Base-by-base conservation (phyloP, 2,113 vertebrate genomes). In the Oxygymnocypris stewartii region DNA sequence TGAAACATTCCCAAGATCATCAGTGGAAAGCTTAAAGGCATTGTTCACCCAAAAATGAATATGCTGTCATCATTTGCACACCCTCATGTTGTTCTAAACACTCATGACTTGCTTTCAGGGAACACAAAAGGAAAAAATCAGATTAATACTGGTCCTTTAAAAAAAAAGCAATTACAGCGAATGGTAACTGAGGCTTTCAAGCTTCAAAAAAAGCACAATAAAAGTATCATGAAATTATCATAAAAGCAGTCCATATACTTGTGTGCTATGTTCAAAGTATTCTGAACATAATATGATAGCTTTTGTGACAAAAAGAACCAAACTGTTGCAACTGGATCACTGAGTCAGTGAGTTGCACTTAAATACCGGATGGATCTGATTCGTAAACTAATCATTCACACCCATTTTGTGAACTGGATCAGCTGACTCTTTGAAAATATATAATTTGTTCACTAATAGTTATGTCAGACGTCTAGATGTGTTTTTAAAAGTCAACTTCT, bases 1-100 rank as follows among this genome's bases (percentile, higher is more conserved):
- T 57, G 51, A 28, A 59, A 51, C 54, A 31, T 73, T 84, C 82
- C 51, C 51, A 74, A 73, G 71, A 16, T 35, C 28, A 80, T 80
- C 18, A 25, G 78, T 42, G 35, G 31, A 42, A 63, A 42, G 12
- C 78, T 61, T 8, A 61, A 59, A 63, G 47, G 28, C 25, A 54
- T 20, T 35, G 10, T 40, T 63, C 57, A 20, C 8, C 14, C 28
- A 23, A 79, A 79, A 37, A 37, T 49, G 9, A 51, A 37, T 12
- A 31, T 31, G 1, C 28, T 31, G 28, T 31, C 28, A 31, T 31
- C 28, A 31, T 51, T 37, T 57, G 31, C 25, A 51, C 49, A 35
- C 28, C 76, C n/a, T 57, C 49, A 23, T 79, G 49, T 79, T 57
- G 76, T 57, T 57, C 9, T 4, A 35, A 47, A 79, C 9, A 10